Evolutionary conservation across 2,888 invertebrate genomes (phyloP).

Genomic region (Trisateles emortualis): DNA sequence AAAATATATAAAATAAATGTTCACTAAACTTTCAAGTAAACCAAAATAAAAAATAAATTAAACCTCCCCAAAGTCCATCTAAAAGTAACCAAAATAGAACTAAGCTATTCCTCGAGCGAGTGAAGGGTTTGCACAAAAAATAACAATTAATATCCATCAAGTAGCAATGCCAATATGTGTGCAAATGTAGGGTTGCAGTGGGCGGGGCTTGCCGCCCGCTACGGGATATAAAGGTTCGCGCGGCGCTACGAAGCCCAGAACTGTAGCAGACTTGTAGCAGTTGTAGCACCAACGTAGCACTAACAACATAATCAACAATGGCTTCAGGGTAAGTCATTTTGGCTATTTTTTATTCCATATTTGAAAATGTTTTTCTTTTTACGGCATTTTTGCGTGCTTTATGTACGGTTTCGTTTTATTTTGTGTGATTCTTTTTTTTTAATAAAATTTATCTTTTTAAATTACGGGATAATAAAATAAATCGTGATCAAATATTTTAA

Average conservation of each 20-base stretch:
- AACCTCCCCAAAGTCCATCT: constrained; percentile 2
- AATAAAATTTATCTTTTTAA: background rate
- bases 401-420: background rate
- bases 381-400: too few relatives aligned
- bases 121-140: constrained; percentile 41
- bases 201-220: constrained; percentile 54
- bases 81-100: constrained; percentile 23
- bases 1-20: background rate
- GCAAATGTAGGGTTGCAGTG: constrained; percentile 43
- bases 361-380: background rate
- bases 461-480: too few relatives aligned
- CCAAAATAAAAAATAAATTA: constrained; percentile 2
- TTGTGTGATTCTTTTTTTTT: background rate
- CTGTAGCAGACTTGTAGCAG: constrained; percentile 55
- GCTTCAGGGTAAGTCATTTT: constrained; percentile 50
- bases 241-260: constrained; percentile 58
- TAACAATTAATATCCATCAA: constrained; percentile 58
- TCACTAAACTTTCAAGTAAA: background rate
- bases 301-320: constrained; percentile 45
- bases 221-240: constrained; percentile 67
- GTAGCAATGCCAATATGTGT: constrained; percentile 42
- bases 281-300: constrained; percentile 39
- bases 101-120: constrained; percentile 3
- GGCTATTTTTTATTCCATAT: constrained; percentile 3
- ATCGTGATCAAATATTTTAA: too few relatives aligned